Evolutionary conservation across 2,888 invertebrate genomes (phyloP), one percentile per base, ranked within the genome.

Genomic region (Thereva nobilitata): DNA sequence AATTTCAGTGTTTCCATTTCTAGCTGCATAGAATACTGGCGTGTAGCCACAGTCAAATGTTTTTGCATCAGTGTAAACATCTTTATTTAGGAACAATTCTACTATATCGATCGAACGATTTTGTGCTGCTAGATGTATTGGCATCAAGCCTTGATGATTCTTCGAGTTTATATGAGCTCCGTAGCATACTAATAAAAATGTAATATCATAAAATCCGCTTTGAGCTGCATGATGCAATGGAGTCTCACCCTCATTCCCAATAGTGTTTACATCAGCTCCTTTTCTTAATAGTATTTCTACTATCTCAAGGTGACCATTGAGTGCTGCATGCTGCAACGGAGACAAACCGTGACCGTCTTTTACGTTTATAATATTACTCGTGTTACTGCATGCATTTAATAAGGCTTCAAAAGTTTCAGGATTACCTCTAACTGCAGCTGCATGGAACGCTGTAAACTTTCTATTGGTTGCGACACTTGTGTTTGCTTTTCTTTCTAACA

Each of bases 261-360:
- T n/a, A n/a, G 5, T 4, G 23, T 61, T 69, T 0, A 69, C 45
- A 5, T 55, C n/a, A 1, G 67, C 53, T 50, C 65, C 52, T 4
- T 55, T 52, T 23, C n/a, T 8, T 3, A 70, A 23, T 12, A 71
- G 40, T 5, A 40, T 41, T 12, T 67, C 55, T 34, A 67, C 61
- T 5, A 68, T 49, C n/a, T 70, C 56, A 7, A 55, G 10, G 44
- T 66, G 42, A 10, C 68, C 71, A 59, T 57, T 40, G 1, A 10
- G 37, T 50, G 68, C 63, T 40, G 73, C 73, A n/a, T n/a, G 50
- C 71, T 72, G 71, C 45, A 74, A 61, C 49, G 75, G 71, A 37
- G 71, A 70, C n/a, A 49, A 12, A 41, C 70, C 71, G 3, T 52
- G 7, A n/a, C 57, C 23, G 57, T 44, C 57, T 59, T 10, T 64